Evolutionary conservation across 2,888 invertebrate genomes (phyloP).

Genomic region (Vannuccia rotundouncinata): DNA sequence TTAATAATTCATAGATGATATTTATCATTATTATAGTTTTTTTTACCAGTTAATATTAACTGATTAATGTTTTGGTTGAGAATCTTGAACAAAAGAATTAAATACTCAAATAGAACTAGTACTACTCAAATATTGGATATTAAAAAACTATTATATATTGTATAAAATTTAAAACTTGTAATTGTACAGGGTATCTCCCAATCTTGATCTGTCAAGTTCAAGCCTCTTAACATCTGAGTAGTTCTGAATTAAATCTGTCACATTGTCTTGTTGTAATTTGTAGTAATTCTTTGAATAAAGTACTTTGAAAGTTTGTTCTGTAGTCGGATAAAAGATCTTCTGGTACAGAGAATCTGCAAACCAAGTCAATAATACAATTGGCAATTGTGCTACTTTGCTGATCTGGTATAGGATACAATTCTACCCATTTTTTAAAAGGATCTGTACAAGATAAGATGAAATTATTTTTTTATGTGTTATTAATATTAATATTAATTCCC

Average conservation of each 20-base stretch:
- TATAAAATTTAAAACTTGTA: too few relatives aligned
- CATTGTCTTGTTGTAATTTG: background rate
- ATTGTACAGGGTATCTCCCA: too few relatives aligned
- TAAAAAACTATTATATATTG: too few relatives aligned
- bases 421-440: background rate
- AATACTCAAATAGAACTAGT: too few relatives aligned
- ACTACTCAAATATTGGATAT: too few relatives aligned
- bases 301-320: slow-evolving; percentile 2
- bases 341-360: background rate
- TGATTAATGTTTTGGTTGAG: too few relatives aligned
- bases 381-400: background rate
- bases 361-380: slow-evolving; percentile 7
- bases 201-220: background rate
- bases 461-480: background rate
- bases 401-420: background rate
- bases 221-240: background rate
- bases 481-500: background rate
- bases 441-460: background rate
- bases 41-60: too few relatives aligned
- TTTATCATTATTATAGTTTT: too few relatives aligned
- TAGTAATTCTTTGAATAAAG: background rate
- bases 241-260: background rate
- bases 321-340: background rate
- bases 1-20: too few relatives aligned
- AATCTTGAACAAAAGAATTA: too few relatives aligned